phyloP scores from a whole-genome alignment of 2,113 vertebrate species.

The Panurus biarmicus region DNA sequence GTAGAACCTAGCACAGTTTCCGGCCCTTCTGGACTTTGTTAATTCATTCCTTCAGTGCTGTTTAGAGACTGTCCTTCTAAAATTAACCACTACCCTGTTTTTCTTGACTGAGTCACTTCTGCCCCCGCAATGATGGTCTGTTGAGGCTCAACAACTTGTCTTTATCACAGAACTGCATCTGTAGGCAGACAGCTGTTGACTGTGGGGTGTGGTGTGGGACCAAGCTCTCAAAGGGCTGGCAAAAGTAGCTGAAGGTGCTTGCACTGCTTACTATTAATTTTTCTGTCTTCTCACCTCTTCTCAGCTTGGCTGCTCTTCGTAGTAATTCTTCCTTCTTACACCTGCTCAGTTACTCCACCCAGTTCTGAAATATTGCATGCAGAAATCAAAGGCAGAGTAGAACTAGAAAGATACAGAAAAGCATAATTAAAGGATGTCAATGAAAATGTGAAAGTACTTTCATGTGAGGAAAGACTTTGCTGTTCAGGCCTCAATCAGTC shows the following conservation, averaged over 20 bases:
- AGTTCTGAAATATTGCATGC: background rate
- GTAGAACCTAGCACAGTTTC: background rate
- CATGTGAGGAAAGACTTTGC: background rate
- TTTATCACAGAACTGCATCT: background rate
- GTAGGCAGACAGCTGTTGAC: background rate
- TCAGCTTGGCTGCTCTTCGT: background rate
- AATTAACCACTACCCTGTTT: slow-evolving; percentile 9
- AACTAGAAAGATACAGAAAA: background rate
- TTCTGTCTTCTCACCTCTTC: background rate
- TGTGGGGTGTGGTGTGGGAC: background rate
- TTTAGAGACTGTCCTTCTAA: background rate
- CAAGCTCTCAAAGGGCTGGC: background rate
- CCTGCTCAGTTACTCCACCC: background rate
- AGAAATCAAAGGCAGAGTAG: background rate
- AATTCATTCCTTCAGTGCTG: background rate
- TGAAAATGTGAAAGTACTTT: background rate
- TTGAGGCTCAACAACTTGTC: background rate
- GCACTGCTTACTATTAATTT: background rate
- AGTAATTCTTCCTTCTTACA: background rate
- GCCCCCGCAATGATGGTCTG: background rate
- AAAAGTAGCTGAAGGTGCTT: background rate
- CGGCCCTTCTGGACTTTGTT: background rate
- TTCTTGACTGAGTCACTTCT: background rate
- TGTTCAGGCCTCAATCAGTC: background rate
- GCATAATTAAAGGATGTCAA: background rate